A percentile compares a stretch with the other conserved stretches of the same genome.
These are phyloP conservation scores for Drosophila malerkotliana DNA, from an alignment of 1,140 invertebrate species.

Conservation along the genomic window DNA sequence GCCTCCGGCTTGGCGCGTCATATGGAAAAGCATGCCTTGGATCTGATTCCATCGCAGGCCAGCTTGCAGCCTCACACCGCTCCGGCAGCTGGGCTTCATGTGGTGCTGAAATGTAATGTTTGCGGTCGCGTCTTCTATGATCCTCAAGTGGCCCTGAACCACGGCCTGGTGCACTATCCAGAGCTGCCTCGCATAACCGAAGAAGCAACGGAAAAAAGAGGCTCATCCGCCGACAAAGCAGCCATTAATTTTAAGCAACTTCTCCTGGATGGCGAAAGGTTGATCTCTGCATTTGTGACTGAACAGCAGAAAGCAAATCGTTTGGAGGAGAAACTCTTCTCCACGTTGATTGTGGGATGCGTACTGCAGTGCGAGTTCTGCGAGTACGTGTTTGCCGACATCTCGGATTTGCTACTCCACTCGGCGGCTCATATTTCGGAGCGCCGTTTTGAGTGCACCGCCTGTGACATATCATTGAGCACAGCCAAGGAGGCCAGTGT, in stretches of 20 bases:
- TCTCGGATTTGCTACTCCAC: conserved; percentile 84
- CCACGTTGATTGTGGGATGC: conserved; percentile 62
- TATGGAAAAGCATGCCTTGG: conserved; percentile 81
- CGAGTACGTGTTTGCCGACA: conserved; percentile 85
- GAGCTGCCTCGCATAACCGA: background rate
- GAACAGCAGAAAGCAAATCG: background rate
- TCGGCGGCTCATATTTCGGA: conserved; percentile 84
- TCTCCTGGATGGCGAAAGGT: conserved; percentile 13
- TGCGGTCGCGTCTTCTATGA: conserved; percentile 75
- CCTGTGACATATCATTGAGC: conserved; percentile 84
- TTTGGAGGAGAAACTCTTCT: conserved; percentile 3
- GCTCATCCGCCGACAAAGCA: background rate
- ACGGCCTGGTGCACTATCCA: conserved; percentile 47
- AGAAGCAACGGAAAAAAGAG: background rate
- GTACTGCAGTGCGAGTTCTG: conserved; percentile 87
- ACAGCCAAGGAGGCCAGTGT: conserved; percentile 84
- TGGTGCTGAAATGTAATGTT: conserved; percentile 61
- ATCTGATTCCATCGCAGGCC: conserved; percentile 55
- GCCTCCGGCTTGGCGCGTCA: conserved; percentile 76
- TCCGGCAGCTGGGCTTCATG: conserved; percentile 32
- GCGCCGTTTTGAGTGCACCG: conserved; percentile 86
- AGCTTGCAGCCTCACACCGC: conserved; percentile 18
- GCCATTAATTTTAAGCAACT: conserved; percentile 6
- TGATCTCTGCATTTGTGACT: background rate
- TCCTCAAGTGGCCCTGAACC: conserved; percentile 43